phyloP scores from a whole-genome alignment of 2,797 vertebrate species.

The Chrysocyon brachyurus region DNA sequence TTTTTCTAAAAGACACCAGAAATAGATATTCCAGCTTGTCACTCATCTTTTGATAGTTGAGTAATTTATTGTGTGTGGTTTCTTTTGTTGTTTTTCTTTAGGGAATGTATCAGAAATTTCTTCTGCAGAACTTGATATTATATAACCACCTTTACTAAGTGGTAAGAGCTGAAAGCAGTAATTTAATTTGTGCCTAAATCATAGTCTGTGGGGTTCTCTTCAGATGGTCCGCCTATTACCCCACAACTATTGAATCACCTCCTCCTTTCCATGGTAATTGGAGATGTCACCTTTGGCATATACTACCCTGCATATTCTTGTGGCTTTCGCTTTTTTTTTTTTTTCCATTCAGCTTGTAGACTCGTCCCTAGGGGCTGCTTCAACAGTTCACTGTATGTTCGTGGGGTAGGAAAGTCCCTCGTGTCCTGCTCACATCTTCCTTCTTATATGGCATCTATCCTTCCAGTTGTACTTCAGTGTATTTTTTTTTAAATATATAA shows the following conservation, averaged over 20 bases:
- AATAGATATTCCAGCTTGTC: not conserved
- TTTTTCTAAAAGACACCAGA: slow-evolving; percentile 2
- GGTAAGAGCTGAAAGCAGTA: not conserved
- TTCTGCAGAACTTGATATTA: not conserved
- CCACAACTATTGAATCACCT: not conserved
- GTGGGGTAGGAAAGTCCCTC: not conserved
- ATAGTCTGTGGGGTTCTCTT: not conserved
- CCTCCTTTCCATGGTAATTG: not conserved
- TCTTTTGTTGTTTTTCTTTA: not conserved
- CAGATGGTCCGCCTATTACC: not conserved
- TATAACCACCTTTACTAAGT: not conserved
- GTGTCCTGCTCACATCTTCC: not conserved
- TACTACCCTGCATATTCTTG: not conserved
- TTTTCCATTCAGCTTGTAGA: not conserved
- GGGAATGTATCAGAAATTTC: not conserved
- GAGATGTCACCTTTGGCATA: not conserved
- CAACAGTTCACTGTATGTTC: not conserved
- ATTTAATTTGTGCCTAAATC: not conserved
- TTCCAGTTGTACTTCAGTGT: not conserved
- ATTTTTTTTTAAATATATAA: not conserved
- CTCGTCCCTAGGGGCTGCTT: not conserved
- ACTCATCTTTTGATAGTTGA: not conserved
- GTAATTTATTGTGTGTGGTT: not conserved
- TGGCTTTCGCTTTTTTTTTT: too few species aligned
- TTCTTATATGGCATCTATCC: not conserved